Percentiles rank a stretch among this genome's conserved stretches.
Conservation (phyloP, 37 sponge, comb jelly and placozoan species). For the Halichondria panicea region DNA sequence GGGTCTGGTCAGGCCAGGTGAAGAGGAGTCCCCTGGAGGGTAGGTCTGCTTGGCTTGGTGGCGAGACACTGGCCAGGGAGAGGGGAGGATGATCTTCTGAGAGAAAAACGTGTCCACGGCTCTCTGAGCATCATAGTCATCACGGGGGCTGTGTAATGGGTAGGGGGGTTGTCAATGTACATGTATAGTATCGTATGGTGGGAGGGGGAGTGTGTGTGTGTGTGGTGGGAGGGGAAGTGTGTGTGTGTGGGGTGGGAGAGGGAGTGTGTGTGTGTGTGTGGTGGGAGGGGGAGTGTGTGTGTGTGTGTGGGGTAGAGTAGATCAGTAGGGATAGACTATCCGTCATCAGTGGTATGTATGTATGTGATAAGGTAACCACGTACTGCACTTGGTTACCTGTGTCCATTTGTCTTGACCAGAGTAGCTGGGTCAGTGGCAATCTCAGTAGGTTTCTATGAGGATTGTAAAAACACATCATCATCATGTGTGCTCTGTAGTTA, state of each 20-base stretch:
- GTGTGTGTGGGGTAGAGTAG: not conserved
- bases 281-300: not conserved
- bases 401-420: constrained; percentile 39
- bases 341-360: not conserved
- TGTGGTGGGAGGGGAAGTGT: not conserved
- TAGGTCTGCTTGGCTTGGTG: not conserved
- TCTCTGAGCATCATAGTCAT: constrained; percentile 41
- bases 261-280: not conserved
- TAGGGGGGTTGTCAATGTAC: too few species aligned
- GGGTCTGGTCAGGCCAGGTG: not conserved
- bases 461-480: not conserved
- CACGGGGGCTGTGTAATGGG: constrained; percentile 51
- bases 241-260: not conserved
- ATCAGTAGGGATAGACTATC: not conserved
- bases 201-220: too few species aligned
- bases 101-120: constrained; percentile 65
- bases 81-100: constrained; percentile 64
- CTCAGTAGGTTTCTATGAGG: constrained; percentile 53
- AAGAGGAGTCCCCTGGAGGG: not conserved
- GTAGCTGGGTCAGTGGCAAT: constrained; percentile 49
- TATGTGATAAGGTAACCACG: not conserved
- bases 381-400: constrained; percentile 15
- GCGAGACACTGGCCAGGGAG: constrained; percentile 51
- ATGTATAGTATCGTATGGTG: too few species aligned
- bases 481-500: not conserved